Base-by-base conservation (phyloP, 2,113 vertebrate species). In the Camelus bactrianus region DNA sequence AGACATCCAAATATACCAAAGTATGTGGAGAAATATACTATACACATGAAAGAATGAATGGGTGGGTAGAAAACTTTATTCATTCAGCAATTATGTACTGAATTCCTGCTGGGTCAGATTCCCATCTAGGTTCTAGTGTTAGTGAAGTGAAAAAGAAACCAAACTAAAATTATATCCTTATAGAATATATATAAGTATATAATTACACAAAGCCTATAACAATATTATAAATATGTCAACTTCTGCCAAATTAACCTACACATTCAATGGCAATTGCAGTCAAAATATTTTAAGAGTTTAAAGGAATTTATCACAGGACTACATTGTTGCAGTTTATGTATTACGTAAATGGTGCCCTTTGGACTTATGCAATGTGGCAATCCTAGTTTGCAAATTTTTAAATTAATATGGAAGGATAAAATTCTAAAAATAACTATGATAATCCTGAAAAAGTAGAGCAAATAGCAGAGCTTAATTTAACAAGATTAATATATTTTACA, bases 221-320 rank as follows among this genome's bases (percentile, higher is more conserved):
- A 67, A 58, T 62, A 94, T 85, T 77, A 46, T 38, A 62, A 60
- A 52, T 52, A 91, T 42, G 32, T 26, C 46, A 56, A 24, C 46
- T 54, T 91, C 75, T 85, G 73, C 72, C 64, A 86, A 91, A 70
- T 91, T 91, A 42, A 5, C 20, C 26, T 72, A 26, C 54, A 79
- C 2, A 16, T 79, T 85, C 32, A 70, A 50, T 52, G 14, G 72
- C 26, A 91, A 76, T 54, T 70, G 24, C 62, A 79, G 20, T 35
- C 10, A 85, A 77, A 91, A 85, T 86, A 86, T 70, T 62, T 94
- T 28, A 42, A 85, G 60, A 38, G 8, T 72, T 91, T 85, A 85
- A 70, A 85, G n/a, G 15, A 79, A 85, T 79, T 91, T 79, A 70
- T 60, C 20, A 70, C 52, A 9, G 35, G n/a, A 62, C 54, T 28